A percentile compares a stretch with the other conserved stretches of the same genome.
These are phyloP conservation scores for Drusus annulatus DNA, from an alignment of 1,140 invertebrate species.

Conservation along the genomic window DNA sequence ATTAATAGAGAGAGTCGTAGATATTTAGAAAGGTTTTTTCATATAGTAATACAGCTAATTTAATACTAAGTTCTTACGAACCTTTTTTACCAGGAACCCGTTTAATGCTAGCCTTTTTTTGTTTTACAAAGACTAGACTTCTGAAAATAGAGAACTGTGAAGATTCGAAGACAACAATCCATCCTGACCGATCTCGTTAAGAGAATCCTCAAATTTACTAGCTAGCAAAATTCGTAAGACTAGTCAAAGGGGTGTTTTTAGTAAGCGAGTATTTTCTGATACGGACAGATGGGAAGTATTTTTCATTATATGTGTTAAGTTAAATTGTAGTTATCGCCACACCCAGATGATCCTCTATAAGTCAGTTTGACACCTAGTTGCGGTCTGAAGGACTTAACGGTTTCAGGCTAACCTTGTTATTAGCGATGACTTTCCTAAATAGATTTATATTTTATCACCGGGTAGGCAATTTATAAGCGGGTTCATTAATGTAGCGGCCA, in stretches of 20 bases:
- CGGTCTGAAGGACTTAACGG: not conserved
- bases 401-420: slow-evolving; percentile 11
- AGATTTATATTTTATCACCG: slow-evolving; percentile 16
- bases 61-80: no score
- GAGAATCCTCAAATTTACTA: not conserved
- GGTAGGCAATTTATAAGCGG: not conserved
- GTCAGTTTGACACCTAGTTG: slow-evolving; percentile 26
- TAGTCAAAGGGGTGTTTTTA: not conserved
- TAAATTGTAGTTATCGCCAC: not conserved
- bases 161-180: slow-evolving; percentile 3
- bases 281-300: no score
- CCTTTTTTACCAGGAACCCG: no score
- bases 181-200: not conserved
- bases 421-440: slow-evolving; percentile 20
- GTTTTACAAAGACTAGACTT: no score
- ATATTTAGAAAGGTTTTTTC: no score
- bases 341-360: not conserved
- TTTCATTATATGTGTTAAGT: no score
- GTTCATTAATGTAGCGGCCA: not conserved
- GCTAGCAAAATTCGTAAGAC: not conserved
- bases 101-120: no score
- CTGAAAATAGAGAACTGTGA: not conserved
- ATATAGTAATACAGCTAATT: no score
- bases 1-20: no score
- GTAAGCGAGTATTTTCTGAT: no score